These are phyloP conservation scores for Crocuta crocuta DNA, from an alignment of 2,113 vertebrate genomes.

Conservation along the genomic window DNA sequence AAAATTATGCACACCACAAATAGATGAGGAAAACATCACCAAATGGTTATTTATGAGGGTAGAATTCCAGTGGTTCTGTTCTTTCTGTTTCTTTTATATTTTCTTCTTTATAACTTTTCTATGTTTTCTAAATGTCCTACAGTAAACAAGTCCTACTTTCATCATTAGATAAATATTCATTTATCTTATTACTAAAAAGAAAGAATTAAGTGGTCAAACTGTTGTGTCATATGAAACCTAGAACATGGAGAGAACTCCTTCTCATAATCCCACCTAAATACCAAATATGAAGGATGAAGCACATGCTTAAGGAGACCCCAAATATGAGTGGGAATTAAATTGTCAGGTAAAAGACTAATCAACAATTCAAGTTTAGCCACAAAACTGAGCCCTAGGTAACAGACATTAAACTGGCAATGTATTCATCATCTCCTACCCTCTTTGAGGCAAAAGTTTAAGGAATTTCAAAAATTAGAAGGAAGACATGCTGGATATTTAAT, in stretches of 20 bases:
- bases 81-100: background rate
- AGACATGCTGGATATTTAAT: background rate
- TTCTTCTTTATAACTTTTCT: background rate
- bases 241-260: background rate
- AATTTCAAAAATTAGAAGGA: background rate
- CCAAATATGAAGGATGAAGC: background rate
- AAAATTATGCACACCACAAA: background rate
- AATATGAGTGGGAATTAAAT: background rate
- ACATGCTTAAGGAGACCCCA: too few species aligned
- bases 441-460: background rate
- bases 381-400: background rate
- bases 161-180: background rate
- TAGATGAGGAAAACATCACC: conserved; percentile 13
- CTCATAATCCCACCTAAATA: background rate
- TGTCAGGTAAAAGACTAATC: background rate
- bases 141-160: background rate
- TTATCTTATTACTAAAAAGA: conserved; percentile 1
- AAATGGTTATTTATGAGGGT: background rate
- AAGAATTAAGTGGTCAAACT: background rate
- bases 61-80: background rate
- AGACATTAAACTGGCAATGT: background rate
- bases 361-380: background rate
- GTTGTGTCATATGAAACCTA: background rate
- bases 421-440: background rate
- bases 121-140: conserved; percentile 25